Conservation (phyloP, 2,888 invertebrate species). For the Parnassius apollo region DNA sequence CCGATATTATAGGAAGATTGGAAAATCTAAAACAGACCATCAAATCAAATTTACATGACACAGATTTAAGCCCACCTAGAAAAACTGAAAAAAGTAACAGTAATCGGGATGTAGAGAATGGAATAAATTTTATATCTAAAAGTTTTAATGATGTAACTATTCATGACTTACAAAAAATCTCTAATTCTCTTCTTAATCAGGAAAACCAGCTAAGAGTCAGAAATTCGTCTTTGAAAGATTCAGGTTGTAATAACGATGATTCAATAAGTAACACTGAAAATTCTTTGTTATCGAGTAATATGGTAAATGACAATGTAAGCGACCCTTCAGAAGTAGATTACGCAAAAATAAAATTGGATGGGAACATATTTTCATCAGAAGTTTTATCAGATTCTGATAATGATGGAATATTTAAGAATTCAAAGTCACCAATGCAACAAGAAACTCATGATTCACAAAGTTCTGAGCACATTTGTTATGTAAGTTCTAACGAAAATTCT, state of each 20-base stretch:
- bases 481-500: neutral
- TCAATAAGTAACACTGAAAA: conserved; percentile 16
- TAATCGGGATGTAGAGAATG: conserved; percentile 1
- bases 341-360: neutral
- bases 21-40: conserved; percentile 38
- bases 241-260: conserved; percentile 12
- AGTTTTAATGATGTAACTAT: conserved; percentile 32
- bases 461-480: conserved; percentile 3
- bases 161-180: conserved; percentile 57
- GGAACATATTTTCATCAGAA: neutral
- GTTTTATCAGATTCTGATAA: neutral
- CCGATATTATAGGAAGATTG: conserved; percentile 41
- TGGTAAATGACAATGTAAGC: conserved; percentile 1
- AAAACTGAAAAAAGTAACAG: conserved; percentile 1
- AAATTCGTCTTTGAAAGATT: neutral
- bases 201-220: conserved; percentile 25
- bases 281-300: neutral
- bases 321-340: neutral
- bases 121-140: conserved; percentile 12
- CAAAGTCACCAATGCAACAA: neutral
- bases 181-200: conserved; percentile 50
- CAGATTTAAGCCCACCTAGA: neutral
- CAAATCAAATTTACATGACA: conserved; percentile 18
- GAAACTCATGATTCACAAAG: conserved; percentile 3
- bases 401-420: neutral